Evolutionary conservation across 2,113 vertebrate genomes (phyloP), one percentile per base, ranked within the genome.

Genomic region (Hymenochirus boettgeri): DNA sequence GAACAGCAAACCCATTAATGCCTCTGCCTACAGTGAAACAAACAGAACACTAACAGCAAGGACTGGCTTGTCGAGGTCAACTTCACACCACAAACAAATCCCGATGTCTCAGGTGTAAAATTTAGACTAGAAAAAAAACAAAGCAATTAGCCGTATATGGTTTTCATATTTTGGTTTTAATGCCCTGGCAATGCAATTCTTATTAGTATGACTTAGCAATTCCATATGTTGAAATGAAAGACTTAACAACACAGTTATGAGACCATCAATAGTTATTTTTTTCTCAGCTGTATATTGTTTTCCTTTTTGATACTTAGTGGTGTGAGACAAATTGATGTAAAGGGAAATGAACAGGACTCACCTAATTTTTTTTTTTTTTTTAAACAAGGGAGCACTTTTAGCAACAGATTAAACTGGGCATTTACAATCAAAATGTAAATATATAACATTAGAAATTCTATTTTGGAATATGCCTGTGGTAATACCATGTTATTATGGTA

Each of bases 61-160:
- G 75, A 87, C 85, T 0, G 87, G 82, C 57, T 80, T 18, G 77
- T 87, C 66, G 56, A 82, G 85, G 1, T 78, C 85, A 22, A 85
- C 88, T 51, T 80, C 92, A 56, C 96, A 96, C 80, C 95, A 94
- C 77, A 99, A 98, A 78, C 89, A 92, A 37, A 86, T 88, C 71
- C 87, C 90, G 0, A 42, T 93, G 74, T 82, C 94, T 50, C 86
- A 92, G 2, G 91, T 92, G 63, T 92, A 79, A 91, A 64, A 35
- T 71, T 53, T 71, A 54, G 48, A 24, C 25, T 22, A 5, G 10
- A 35, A 4, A 48, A 48, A 31, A 39, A 27, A 9, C 1, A 57
- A n/a, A 67, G 47, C 62, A 19, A 18, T 23, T 55, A 21, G 25
- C 12, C 63, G 2, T 29, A 23, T 12, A 24, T 63, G 74, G 65